Evolutionary conservation across 2,888 invertebrate species (phyloP).

Genomic region (Apomyelois bistriatella): DNA sequence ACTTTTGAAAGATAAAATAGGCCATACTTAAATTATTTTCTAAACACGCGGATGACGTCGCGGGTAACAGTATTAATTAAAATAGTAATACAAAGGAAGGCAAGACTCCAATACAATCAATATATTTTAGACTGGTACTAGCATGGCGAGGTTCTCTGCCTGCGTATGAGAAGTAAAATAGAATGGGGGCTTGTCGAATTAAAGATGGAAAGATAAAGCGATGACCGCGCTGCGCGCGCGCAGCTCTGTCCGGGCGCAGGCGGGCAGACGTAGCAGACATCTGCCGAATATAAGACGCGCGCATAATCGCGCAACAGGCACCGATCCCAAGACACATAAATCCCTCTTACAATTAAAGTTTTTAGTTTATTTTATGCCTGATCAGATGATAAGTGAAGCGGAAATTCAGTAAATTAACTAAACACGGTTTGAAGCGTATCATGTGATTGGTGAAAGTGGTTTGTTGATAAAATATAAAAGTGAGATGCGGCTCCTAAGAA

Average conservation of each 20-base stretch:
- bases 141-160: too few relatives aligned
- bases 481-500: conserved; percentile 68
- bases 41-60: too few relatives aligned
- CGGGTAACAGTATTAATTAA: too few relatives aligned
- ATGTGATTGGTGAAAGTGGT: conserved; percentile 64
- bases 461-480: conserved; percentile 49
- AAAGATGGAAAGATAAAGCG: conserved; percentile 30
- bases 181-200: conserved; percentile 37
- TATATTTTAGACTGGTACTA: too few relatives aligned
- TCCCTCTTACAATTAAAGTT: conserved; percentile 14
- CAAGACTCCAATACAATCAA: too few relatives aligned
- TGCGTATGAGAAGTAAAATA: conserved; percentile 35
- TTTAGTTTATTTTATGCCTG: background rate
- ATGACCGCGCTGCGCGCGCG: conserved; percentile 31
- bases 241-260: conserved; percentile 16
- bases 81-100: too few relatives aligned
- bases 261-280: conserved; percentile 21
- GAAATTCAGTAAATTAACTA: conserved; percentile 5
- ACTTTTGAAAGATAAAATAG: too few relatives aligned
- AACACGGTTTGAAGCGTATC: conserved; percentile 19
- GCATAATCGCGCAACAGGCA: conserved; percentile 1
- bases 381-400: conserved; percentile 3
- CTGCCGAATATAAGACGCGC: conserved; percentile 19
- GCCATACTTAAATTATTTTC: too few relatives aligned
- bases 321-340: background rate